Evolutionary conservation across 2,113 vertebrate species (phyloP), one percentile per base, ranked within the genome.

Genomic region (Canis aureus): DNA sequence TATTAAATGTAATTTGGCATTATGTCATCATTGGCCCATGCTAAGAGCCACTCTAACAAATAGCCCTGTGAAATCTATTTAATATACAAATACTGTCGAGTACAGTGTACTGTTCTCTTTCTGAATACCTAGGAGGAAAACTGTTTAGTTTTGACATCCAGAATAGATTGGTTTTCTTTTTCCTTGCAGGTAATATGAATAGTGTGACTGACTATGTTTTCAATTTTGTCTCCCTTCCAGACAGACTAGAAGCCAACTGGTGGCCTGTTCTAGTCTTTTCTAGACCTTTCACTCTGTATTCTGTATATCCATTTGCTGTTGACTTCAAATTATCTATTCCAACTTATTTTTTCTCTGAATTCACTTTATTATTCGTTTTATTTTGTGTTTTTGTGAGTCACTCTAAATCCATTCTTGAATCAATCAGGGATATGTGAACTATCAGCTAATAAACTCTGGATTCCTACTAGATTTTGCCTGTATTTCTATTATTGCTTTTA

Each of bases 291-390:
- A 43, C 29, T 60, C n/a, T 79, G 8, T 29, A 32, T 57, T 86
- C 29, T 95, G 16, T 64, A 57, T 19, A 29, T 32, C 8, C 25
- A 38, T 57, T 59, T 81, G 38, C 64, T 76, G 1, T 38, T 91
- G 38, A 79, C 64, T 79, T 96, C 57, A 97, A 84, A 84, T 86
- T 74, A 92, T 60, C 62, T 73, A 22, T 57, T 86, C 16, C 82
- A 87, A 87, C 2, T 6, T 32, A 29, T 59, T 93, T 66, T 84
- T 19, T 35, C 43, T 83, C 85, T 53, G 49, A 81, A 62, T 80
- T 80, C 73, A 76, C 8, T 78, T 73, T 27, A 43, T 53, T 91
- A n/a, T 79, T 85, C 19, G n/a, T 69, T 90, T 91, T 80, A 76
- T 85, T 93, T 64, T 59, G 76, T 88, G 22, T 53, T 78, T 11